A percentile compares a stretch with the other conserved stretches of the same genome.
Evolutionary conservation across 2,797 vertebrate species (phyloP).

Genomic region (Falco rusticolus): DNA sequence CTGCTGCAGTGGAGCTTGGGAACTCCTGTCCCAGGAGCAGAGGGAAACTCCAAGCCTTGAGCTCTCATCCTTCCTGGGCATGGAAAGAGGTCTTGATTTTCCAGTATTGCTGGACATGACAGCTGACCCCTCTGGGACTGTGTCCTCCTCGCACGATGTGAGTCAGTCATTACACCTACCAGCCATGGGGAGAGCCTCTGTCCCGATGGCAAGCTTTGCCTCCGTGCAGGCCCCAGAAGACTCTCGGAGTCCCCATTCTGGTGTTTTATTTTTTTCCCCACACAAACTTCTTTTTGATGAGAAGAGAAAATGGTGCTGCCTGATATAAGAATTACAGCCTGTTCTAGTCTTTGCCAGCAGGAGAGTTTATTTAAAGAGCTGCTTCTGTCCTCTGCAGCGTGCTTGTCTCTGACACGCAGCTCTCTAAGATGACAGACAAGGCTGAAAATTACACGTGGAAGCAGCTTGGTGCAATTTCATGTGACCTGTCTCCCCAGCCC

Average conservation of each 20-base stretch:
- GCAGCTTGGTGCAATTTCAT: constrained; percentile 38
- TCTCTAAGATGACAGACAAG: constrained; percentile 44
- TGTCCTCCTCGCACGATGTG: background rate
- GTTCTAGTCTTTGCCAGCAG: background rate
- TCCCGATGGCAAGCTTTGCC: background rate
- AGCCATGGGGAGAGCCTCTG: background rate
- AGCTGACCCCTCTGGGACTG: background rate
- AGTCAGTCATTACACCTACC: background rate
- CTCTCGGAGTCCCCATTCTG: background rate
- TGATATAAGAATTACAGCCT: background rate
- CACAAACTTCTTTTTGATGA: background rate
- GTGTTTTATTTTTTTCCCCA: accelerated
- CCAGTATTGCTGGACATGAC: background rate
- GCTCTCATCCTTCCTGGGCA: background rate
- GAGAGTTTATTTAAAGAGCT: constrained; percentile 52
- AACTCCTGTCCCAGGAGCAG: background rate
- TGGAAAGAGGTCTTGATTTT: background rate
- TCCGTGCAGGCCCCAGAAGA: background rate
- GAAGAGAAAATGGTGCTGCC: background rate
- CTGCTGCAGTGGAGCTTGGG: background rate
- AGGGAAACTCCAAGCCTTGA: background rate
- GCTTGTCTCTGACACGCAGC: background rate
- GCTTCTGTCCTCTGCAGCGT: constrained; percentile 26
- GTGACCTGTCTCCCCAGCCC: constrained; percentile 23
- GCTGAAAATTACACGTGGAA: constrained; percentile 49